These are phyloP conservation scores for Aspidapion aeneum DNA, from an alignment of 2,888 invertebrate species.

Conservation along the genomic window DNA sequence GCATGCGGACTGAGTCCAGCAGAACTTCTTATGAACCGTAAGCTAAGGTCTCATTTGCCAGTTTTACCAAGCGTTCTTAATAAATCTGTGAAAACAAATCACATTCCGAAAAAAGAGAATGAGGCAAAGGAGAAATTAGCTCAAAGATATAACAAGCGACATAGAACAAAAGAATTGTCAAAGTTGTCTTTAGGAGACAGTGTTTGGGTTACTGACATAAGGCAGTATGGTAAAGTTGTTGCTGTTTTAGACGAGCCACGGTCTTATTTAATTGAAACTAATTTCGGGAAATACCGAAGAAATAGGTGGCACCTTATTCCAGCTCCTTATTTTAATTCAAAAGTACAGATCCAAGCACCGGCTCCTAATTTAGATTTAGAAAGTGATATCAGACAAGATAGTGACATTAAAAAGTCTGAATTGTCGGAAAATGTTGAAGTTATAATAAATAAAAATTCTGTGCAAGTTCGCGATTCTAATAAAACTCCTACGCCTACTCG, in stretches of 20 bases:
- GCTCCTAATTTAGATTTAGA: neutral
- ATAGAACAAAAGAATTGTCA: neutral
- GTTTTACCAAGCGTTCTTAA: neutral
- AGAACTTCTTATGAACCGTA: conserved; percentile 2
- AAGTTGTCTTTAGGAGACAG: neutral
- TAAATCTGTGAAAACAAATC: neutral
- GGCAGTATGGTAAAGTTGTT: conserved; percentile 5
- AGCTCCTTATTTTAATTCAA: conserved; percentile 3
- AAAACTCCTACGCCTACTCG: neutral
- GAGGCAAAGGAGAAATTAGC: neutral
- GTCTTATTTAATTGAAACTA: conserved; percentile 3
- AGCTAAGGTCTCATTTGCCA: neutral
- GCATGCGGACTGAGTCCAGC: neutral
- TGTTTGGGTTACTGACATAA: conserved; percentile 1
- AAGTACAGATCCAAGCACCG: neutral
- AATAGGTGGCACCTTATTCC: neutral
- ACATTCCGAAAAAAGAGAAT: neutral
- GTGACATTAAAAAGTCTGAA: neutral
- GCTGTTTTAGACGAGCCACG: neutral
- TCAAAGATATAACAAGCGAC: neutral
- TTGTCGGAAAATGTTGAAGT: neutral
- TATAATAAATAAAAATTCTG: neutral
- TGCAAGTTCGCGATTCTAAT: neutral
- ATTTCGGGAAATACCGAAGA: neutral
- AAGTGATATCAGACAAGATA: neutral